Evolutionary conservation across 2,888 invertebrate species (phyloP), one percentile per base, ranked within the genome.

Genomic region (Drosophila colorata): DNA sequence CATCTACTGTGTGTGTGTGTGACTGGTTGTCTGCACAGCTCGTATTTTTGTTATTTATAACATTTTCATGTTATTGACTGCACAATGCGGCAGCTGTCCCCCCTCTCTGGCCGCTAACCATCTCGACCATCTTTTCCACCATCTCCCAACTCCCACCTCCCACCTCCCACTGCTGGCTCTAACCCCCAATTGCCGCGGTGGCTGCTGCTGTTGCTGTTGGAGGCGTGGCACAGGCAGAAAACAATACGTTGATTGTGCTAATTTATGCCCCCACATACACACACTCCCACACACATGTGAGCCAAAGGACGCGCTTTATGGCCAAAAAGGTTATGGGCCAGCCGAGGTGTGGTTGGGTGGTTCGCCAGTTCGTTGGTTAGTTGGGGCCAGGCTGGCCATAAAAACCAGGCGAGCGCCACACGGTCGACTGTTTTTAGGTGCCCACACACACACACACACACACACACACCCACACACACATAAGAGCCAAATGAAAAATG

Each of bases 161-260:
- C 35, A 7, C 4, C 11, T 16, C 20, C 25, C 31, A 11, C 11
- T 8, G 11, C 13, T 28, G 28, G 28, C 28, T 28, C 28, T 28
- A 28, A 3, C 9, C 20, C 18, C 53, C 51, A 33, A 33, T 38
- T 31, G 43, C 37, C 55, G 56, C 44, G 20, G 33, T 28, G 13
- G 33, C 38, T 49, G n/a, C 53, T 55, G 14, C 38, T 16, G 37
- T 40, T 49, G 43, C 31, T 41, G 46, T 25, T 52, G 67, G 31
- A 48, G 79, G 79, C 69, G 69, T 72, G 83, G 74, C 77, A 65
- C 67, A 60, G 69, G 59, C 69, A 59, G 79, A 84, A 84, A 84
- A 84, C 84, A 84, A 84, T 88, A 84, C 84, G 88, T 88, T 88
- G 88, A 84, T 84, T 84, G 88, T 88, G 88, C 84, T 84, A 88